phyloP scores from a whole-genome alignment of 2,113 vertebrate genomes.

The Cyprinus carpio region DNA sequence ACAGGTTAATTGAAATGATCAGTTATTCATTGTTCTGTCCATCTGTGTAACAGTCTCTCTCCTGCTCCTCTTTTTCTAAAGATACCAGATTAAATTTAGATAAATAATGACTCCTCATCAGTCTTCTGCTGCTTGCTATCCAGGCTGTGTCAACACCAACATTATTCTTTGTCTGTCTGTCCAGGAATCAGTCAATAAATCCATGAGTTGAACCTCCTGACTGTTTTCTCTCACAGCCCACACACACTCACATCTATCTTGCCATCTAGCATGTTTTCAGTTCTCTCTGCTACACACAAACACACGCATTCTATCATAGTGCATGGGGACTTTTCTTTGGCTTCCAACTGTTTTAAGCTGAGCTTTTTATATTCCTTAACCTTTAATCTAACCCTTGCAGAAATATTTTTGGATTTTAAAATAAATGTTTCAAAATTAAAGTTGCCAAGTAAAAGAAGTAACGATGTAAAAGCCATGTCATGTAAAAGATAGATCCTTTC shows the following conservation, averaged over 20 bases:
- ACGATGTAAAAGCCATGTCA: too few species aligned
- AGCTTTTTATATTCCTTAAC: background rate
- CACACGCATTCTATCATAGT: background rate
- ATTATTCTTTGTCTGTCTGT: slow-evolving; percentile 22
- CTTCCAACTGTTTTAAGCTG: background rate
- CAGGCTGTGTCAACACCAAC: slow-evolving; percentile 23
- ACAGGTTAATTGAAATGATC: slow-evolving; percentile 34
- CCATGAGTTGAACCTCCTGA: slow-evolving; percentile 11
- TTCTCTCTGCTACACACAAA: background rate
- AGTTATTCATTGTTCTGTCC: slow-evolving; percentile 6
- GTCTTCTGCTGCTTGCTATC: background rate
- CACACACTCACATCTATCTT: slow-evolving; percentile 6
- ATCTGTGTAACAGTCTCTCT: background rate
- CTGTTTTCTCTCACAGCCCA: slow-evolving; percentile 34
- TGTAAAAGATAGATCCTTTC: background rate
- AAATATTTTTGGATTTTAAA: background rate
- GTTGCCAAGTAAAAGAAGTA: background rate
- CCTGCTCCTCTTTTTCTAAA: background rate
- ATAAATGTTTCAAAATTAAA: background rate
- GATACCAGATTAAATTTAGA: background rate
- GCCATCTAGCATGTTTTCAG: slow-evolving; percentile 14
- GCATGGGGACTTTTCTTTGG: background rate
- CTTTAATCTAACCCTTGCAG: background rate
- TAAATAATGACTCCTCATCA: slow-evolving; percentile 9
- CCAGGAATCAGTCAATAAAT: slow-evolving; percentile 30